Conservation (phyloP, 2,888 invertebrate genomes). For the Gandaritis pyraliata region DNA sequence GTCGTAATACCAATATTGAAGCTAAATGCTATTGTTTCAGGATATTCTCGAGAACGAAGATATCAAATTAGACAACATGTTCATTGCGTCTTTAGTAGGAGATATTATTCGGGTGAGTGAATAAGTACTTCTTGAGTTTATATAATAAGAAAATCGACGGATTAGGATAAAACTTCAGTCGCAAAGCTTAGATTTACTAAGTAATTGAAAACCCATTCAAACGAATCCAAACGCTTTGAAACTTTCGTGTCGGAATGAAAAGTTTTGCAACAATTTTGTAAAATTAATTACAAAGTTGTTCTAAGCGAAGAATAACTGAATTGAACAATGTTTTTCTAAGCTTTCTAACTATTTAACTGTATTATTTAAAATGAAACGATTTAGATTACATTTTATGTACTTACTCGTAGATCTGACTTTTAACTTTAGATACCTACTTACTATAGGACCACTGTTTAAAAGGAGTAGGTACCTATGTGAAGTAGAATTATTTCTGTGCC, state of each 20-base stretch:
- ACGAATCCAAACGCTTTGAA: constrained; percentile 15
- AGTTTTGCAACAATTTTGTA: constrained; percentile 25
- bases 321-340: not conserved
- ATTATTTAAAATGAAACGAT: not conserved
- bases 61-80: constrained; percentile 97
- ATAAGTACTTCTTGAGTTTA: constrained; percentile 3
- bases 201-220: constrained; percentile 24
- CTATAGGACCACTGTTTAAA: too few species aligned
- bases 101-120: constrained; percentile 95
- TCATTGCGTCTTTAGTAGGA: constrained; percentile 96
- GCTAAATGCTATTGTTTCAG: constrained; percentile 67
- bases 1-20: constrained; percentile 10
- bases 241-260: constrained; percentile 23
- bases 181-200: constrained; percentile 3
- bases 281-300: constrained; percentile 18
- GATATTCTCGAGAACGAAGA: constrained; percentile 98
- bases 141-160: not conserved
- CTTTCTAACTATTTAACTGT: not conserved
- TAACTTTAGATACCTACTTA: too few species aligned
- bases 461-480: too few species aligned
- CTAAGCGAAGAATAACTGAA: constrained; percentile 10
- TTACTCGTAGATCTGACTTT: too few species aligned
- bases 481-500: too few species aligned
- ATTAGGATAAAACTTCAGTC: constrained; percentile 3
- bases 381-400: not conserved